Evolutionary conservation across 2,113 vertebrate species (phyloP).

Genomic region (Mystacornis crossleyi): DNA sequence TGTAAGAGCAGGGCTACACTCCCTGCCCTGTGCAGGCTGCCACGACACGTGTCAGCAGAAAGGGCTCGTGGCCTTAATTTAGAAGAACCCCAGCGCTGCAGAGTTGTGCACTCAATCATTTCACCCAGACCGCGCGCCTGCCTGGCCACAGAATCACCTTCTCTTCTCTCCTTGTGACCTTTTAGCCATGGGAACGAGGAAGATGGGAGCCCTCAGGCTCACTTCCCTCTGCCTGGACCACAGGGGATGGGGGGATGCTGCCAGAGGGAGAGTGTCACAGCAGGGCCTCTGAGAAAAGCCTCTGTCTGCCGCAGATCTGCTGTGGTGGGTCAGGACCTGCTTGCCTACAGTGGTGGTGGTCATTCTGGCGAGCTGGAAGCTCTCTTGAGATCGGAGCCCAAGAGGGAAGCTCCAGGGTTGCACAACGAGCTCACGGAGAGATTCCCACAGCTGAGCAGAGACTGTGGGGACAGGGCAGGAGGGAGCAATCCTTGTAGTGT

Average conservation of each 20-base stretch:
- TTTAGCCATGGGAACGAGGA: conserved; percentile 61
- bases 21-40: not conserved
- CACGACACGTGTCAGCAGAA: not conserved
- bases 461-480: not conserved
- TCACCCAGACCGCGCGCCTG: not conserved
- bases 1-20: not conserved
- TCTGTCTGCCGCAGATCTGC: not conserved
- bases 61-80: not conserved
- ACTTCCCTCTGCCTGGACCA: conserved; percentile 54
- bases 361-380: conserved; percentile 56
- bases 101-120: not conserved
- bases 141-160: not conserved
- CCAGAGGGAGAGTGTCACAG: not conserved
- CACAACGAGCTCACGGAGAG: conserved; percentile 51
- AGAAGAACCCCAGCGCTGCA: not conserved
- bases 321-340: not conserved
- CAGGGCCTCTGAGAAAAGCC: not conserved
- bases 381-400: conserved; percentile 30
- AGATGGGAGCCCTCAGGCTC: conserved; percentile 36
- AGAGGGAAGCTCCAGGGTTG: conserved; percentile 72
- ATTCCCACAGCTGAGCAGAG: conserved; percentile 69
- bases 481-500: not conserved
- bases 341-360: conserved; percentile 55
- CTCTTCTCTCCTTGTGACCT: conserved; percentile 34
- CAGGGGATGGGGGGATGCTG: not conserved